Evolutionary conservation across 2,113 vertebrate species (phyloP), one percentile per base, ranked within the genome.

Genomic region (Oryzias javanicus): DNA sequence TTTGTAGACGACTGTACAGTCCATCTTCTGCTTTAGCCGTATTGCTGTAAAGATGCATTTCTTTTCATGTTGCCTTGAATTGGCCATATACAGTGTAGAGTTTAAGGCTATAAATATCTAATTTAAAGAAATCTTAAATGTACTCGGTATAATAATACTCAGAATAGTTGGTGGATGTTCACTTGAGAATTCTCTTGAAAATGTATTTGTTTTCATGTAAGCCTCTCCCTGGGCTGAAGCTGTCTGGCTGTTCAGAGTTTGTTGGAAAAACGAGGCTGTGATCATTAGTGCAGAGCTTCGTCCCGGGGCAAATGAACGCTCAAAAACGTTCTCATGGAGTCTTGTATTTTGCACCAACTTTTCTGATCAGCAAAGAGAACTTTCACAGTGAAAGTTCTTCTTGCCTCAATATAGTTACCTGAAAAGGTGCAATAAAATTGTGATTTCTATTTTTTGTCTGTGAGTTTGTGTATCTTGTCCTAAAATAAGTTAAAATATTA

Each of bases 381-480:
- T 91, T 90, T 89, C 77, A 86, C 88, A 89, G 75, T 86, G 84
- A 89, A 87, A 83, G 78, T n/a, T 61, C 46, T 79, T 89, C 81
- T 70, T 82, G 48, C 77, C 78, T 81, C 80, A 74, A 68, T 70
- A 77, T 82, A 76, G 78, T 61, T 74, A 61, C 71, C 17, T 74
- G 83, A 84, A 78, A 80, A 82, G 86, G 90, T 91, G 91, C 89
- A 92, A 92, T 92, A 91, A 92, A 92, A 84, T 90, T 88, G 86
- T 89, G 86, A 85, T 76, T 88, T 89, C 89, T 89, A 70, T 86
- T 90, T 88, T 70, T 87, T 19, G 14, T 46, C 27, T 72, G 4
- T 60, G 7, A 53, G 46, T 47, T 7, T 12, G n/a, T 2, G 14
- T 42, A 4, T 47, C 7, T 19, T 47, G 18, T 18, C 44, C 44